Conservation (phyloP, 1,140 invertebrate species). For the Prorops nasuta region DNA sequence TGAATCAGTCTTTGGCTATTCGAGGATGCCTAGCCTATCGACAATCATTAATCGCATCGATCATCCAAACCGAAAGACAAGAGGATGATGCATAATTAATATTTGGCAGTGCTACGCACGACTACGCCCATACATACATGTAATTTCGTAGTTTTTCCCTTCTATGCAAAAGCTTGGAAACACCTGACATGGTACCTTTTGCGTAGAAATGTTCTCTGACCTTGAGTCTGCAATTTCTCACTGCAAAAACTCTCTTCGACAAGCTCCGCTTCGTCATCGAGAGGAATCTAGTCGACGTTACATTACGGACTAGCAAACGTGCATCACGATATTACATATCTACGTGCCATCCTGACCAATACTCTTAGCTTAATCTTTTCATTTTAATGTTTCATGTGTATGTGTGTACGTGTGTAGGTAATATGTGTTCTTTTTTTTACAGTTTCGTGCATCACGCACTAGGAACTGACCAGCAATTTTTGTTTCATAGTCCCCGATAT, state of each 20-base stretch:
- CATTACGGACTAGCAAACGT: conserved; percentile 28
- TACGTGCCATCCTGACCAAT: conserved; percentile 20
- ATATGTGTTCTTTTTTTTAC: conserved; percentile 24
- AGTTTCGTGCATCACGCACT: conserved; percentile 29
- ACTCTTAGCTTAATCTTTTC: conserved; percentile 26
- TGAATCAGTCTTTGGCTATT: too few species aligned
- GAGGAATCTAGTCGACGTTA: too few species aligned
- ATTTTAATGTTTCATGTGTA: too few species aligned
- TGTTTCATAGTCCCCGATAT: neutral
- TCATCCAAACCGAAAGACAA: too few species aligned
- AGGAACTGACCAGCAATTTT: conserved; percentile 27
- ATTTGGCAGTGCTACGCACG: too few species aligned
- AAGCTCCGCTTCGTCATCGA: neutral
- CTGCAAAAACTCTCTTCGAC: conserved; percentile 11
- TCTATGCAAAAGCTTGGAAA: too few species aligned
- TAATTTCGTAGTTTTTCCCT: neutral
- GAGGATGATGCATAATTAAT: too few species aligned
- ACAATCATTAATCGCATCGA: too few species aligned
- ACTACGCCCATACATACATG: neutral
- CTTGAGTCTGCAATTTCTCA: neutral
- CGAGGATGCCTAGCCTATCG: too few species aligned
- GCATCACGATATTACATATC: conserved; percentile 24
- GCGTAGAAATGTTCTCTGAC: neutral
- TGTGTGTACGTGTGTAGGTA: too few species aligned
- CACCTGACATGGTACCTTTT: too few species aligned